phyloP scores from a whole-genome alignment of 2,797 vertebrate genomes.

The Pampus argenteus region DNA sequence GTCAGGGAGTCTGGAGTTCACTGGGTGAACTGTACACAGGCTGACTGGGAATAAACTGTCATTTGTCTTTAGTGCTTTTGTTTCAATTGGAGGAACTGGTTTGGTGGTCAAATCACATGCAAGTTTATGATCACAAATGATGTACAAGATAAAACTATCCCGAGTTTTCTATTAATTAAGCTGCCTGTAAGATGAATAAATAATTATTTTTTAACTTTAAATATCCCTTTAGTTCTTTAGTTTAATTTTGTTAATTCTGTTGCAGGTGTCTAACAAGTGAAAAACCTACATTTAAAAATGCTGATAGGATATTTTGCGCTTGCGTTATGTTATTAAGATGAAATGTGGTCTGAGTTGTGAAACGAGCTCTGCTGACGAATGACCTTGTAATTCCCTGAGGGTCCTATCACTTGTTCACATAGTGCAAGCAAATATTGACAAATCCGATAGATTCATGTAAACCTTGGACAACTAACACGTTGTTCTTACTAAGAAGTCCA shows the following conservation, averaged over 20 bases:
- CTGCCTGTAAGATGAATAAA: background rate
- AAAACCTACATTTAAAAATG: background rate
- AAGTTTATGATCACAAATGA: too few species aligned
- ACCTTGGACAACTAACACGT: constrained; percentile 35
- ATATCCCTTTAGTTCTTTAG: too few species aligned
- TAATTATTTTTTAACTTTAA: too few species aligned
- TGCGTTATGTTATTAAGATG: constrained; percentile 9
- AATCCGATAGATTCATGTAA: constrained; percentile 33
- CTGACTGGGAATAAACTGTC: background rate
- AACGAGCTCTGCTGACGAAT: constrained; percentile 22
- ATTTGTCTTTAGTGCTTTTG: background rate
- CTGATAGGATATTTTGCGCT: background rate
- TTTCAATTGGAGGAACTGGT: too few species aligned
- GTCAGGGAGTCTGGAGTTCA: constrained; percentile 25
- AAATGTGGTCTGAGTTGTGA: constrained; percentile 35
- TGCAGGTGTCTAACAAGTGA: background rate
- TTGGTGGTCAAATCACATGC: too few species aligned
- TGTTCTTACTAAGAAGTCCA: constrained; percentile 29
- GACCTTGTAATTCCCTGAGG: constrained; percentile 32
- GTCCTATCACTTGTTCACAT: constrained; percentile 40
- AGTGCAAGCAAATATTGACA: constrained; percentile 76
- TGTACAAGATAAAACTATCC: background rate
- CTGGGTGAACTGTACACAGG: constrained; percentile 5
- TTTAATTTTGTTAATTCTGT: too few species aligned
- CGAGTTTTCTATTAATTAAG: background rate